Conservation (phyloP, 2,888 invertebrate genomes). For the Drosophila conformis region DNA sequence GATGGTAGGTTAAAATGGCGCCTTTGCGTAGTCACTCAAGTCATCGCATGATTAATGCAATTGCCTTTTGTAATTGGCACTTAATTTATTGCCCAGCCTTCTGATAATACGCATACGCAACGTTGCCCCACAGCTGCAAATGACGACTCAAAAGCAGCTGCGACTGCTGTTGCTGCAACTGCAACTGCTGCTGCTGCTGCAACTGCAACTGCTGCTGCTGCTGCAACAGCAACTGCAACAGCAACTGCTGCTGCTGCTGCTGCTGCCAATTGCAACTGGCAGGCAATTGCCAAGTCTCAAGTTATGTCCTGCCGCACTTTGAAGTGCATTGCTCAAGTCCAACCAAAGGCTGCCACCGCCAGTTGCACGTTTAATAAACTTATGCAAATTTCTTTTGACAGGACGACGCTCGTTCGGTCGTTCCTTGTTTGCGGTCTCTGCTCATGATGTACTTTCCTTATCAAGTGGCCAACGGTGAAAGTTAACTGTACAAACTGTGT, state of each 20-base stretch:
- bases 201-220: constrained; percentile 36
- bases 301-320: constrained; percentile 50
- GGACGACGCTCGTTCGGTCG: neutral
- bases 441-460: constrained; percentile 41
- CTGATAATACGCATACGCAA: constrained; percentile 70
- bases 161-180: constrained; percentile 18
- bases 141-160: constrained; percentile 55
- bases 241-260: constrained; percentile 38
- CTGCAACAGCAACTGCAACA: constrained; percentile 1
- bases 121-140: constrained; percentile 46
- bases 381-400: constrained; percentile 67
- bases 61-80: constrained; percentile 79
- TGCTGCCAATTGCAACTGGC: constrained; percentile 12
- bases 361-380: constrained; percentile 60
- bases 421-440: constrained; percentile 39
- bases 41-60: constrained; percentile 76
- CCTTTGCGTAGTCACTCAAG: constrained; percentile 47
- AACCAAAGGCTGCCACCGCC: constrained; percentile 28
- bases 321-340: constrained; percentile 29
- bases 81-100: constrained; percentile 71
- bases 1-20: neutral
- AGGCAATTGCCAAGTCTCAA: constrained; percentile 28
- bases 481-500: constrained; percentile 21
- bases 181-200: constrained; percentile 43
- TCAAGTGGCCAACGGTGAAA: constrained; percentile 50